Percentiles rank a stretch among this genome's conserved stretches.
These are phyloP conservation scores for Macrotis lagotis DNA, from an alignment of 2,113 vertebrate species.

Conservation along the genomic window DNA sequence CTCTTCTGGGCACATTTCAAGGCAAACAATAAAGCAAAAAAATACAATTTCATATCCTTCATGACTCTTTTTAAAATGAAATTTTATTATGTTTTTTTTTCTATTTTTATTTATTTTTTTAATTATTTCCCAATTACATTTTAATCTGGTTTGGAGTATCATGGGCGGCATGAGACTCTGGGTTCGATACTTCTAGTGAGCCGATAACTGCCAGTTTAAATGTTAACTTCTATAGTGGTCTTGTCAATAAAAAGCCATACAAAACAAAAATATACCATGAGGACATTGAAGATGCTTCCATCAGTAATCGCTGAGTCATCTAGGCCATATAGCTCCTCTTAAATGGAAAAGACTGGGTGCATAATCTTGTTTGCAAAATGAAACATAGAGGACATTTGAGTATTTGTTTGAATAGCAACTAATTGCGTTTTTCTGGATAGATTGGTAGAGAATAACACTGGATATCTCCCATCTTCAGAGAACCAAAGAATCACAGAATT, in stretches of 20 bases:
- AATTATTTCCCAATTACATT: neutral
- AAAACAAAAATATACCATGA: neutral
- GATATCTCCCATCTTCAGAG: neutral
- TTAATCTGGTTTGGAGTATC: neutral
- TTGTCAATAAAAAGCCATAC: neutral
- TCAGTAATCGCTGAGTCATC: neutral
- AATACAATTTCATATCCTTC: neutral
- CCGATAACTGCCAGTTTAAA: neutral
- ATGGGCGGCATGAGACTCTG: neutral
- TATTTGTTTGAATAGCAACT: neutral
- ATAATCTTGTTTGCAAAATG: neutral
- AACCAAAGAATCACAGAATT: neutral
- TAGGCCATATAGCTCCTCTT: neutral
- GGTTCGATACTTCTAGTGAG: neutral
- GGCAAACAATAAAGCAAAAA: neutral
- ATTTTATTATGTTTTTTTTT: neutral
- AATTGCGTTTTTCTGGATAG: neutral
- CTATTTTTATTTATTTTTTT: neutral
- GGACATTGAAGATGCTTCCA: neutral
- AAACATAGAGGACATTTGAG: neutral
- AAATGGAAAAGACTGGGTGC: neutral
- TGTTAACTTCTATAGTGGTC: neutral
- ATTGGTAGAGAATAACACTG: neutral
- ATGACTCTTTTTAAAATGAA: neutral
- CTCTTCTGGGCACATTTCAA: neutral